phyloP scores from a whole-genome alignment of 2,113 vertebrate genomes.

The Macquaria ambigua region DNA sequence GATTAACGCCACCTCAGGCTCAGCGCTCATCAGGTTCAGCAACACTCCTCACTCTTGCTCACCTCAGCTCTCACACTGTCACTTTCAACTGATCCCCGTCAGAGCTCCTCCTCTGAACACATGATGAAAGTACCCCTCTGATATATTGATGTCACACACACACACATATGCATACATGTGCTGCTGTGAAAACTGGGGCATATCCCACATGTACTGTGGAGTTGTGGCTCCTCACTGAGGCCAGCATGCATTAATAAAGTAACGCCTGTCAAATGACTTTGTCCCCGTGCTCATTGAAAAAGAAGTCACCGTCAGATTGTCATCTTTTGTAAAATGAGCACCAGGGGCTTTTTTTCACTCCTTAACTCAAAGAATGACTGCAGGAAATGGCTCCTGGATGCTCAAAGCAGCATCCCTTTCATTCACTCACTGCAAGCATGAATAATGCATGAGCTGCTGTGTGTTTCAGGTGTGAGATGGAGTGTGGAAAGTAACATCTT shows the following conservation, averaged over 20 bases:
- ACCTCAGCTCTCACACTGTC: conserved; percentile 50
- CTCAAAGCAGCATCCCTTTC: conserved; percentile 53
- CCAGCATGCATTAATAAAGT: conserved; percentile 58
- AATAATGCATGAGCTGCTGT: conserved; percentile 70
- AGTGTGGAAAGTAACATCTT: conserved; percentile 62
- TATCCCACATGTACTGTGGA: conserved; percentile 48
- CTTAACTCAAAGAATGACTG: conserved; percentile 60
- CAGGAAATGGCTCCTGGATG: conserved; percentile 40
- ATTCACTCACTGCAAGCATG: conserved; percentile 42
- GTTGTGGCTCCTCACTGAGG: conserved; percentile 29
- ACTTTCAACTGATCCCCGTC: conserved; percentile 27
- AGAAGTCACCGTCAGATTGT: conserved; percentile 28
- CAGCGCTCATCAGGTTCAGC: conserved; percentile 40
- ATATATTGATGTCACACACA: conserved; percentile 66
- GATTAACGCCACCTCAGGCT: conserved; percentile 82
- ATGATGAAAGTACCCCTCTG: conserved; percentile 46
- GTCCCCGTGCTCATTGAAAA: conserved; percentile 22
- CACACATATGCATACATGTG: conserved; percentile 39
- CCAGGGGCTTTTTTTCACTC: conserved; percentile 19
- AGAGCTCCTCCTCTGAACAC: conserved; percentile 26
- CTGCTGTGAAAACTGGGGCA: conserved; percentile 62
- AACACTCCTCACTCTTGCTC: conserved; percentile 46
- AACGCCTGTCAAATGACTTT: conserved; percentile 61
- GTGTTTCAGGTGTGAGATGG: conserved; percentile 72
- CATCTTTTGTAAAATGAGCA: conserved; percentile 51